phyloP scores from a whole-genome alignment of 2,113 vertebrate species.

The Proterorhinus semilunaris region DNA sequence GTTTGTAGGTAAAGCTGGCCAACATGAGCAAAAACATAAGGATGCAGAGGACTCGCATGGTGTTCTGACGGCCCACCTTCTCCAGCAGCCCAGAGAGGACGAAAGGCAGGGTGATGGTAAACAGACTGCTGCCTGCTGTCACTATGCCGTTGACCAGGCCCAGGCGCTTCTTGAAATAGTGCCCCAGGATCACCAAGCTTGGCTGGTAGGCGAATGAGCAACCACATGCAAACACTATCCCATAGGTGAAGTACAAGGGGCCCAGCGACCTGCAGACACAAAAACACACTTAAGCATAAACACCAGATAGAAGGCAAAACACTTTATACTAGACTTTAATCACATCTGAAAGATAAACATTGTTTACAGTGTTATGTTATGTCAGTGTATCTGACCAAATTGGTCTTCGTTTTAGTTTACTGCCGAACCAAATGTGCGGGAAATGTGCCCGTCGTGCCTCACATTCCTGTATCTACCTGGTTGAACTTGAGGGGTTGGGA shows the following conservation, averaged over 20 bases:
- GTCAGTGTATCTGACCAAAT: no score
- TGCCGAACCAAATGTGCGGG: background rate
- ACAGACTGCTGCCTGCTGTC: slow-evolving; percentile 93
- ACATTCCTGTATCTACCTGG: background rate
- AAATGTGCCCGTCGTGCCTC: background rate
- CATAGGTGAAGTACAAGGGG: slow-evolving; percentile 93
- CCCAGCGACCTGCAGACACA: slow-evolving; percentile 81
- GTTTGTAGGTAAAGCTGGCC: slow-evolving; percentile 89
- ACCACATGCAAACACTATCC: slow-evolving; percentile 91
- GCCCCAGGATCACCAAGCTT: slow-evolving; percentile 93
- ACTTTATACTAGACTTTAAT: background rate
- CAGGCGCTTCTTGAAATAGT: slow-evolving; percentile 95
- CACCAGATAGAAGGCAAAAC: background rate
- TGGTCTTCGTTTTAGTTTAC: no score
- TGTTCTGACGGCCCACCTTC: slow-evolving; percentile 73
- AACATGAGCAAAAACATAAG: slow-evolving; percentile 89
- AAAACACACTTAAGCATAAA: background rate
- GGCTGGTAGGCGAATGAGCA: slow-evolving; percentile 98
- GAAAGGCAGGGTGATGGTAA: slow-evolving; percentile 89
- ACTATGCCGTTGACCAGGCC: slow-evolving; percentile 96
- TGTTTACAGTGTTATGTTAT: background rate
- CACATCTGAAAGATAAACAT: background rate
- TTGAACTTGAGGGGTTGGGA: background rate
- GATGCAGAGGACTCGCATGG: slow-evolving; percentile 83
- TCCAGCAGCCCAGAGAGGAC: slow-evolving; percentile 75